phyloP scores from a whole-genome alignment of 2,888 invertebrate genomes.

The Eustalomyia histrio region DNA sequence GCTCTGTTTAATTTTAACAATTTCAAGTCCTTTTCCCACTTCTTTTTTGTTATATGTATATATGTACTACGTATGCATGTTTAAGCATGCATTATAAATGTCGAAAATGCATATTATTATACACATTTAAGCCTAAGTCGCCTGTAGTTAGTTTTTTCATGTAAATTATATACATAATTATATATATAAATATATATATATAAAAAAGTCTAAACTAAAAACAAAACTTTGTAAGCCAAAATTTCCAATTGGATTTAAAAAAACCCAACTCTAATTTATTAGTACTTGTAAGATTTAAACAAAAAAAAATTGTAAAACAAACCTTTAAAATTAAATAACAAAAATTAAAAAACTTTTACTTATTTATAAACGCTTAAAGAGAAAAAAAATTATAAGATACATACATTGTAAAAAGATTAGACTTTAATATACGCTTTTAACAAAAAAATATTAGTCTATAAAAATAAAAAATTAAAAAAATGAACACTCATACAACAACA shows the following conservation, averaged over 20 bases:
- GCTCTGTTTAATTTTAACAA: conserved; percentile 19
- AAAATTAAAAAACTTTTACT: conserved; percentile 68
- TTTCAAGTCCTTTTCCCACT: neutral
- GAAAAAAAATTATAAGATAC: conserved; percentile 6
- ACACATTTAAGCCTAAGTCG: conserved; percentile 64
- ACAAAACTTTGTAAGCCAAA: conserved; percentile 63
- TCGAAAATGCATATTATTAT: conserved; percentile 60
- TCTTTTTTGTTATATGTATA: neutral
- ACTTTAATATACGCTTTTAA: conserved; percentile 63
- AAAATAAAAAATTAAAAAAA: conserved; percentile 41
- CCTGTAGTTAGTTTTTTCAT: conserved; percentile 75
- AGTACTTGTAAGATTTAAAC: conserved; percentile 51
- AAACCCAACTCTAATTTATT: conserved; percentile 57
- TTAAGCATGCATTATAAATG: conserved; percentile 61
- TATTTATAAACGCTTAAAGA: conserved; percentile 62
- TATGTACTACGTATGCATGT: conserved; percentile 38
- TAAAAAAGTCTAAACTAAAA: conserved; percentile 21
- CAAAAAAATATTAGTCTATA: conserved; percentile 34
- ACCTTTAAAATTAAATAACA: conserved; percentile 41
- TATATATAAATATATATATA: conserved; percentile 4
- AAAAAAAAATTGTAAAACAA: conserved; percentile 25
- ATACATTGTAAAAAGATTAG: conserved; percentile 62
- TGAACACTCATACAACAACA: conserved; percentile 25
- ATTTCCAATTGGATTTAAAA: conserved; percentile 64
- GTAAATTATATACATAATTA: conserved; percentile 61